Percentiles rank a stretch among this genome's conserved stretches.
These are phyloP conservation scores for Clivina fossor DNA, from an alignment of 2,888 invertebrate genomes.

Conservation along the genomic window DNA sequence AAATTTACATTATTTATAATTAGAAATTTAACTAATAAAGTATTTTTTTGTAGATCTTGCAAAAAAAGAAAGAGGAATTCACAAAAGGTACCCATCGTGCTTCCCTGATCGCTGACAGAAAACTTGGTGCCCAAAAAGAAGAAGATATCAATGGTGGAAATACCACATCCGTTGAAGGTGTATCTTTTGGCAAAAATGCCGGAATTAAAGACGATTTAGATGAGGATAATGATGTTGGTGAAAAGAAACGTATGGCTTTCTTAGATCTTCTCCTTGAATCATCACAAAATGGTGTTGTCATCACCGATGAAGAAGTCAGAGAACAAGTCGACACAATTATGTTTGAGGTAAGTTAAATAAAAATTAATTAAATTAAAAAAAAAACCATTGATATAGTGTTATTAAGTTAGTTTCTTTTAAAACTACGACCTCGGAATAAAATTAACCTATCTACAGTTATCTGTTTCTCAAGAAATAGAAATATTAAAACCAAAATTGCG, in stretches of 20 bases:
- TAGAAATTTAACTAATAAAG: neutral
- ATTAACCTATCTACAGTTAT: too few species aligned
- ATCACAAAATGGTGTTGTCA: constrained; percentile 71
- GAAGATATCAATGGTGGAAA: constrained; percentile 43
- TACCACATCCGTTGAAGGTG: constrained; percentile 61
- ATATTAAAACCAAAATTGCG: too few species aligned
- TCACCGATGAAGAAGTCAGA: constrained; percentile 78
- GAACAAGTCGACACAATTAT: constrained; percentile 86
- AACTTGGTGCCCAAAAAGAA: constrained; percentile 48
- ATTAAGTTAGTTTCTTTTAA: too few species aligned
- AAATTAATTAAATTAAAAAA: too few species aligned
- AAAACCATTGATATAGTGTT: too few species aligned
- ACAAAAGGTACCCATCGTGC: constrained; percentile 52
- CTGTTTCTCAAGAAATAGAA: too few species aligned
- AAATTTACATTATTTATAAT: neutral
- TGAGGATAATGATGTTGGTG: constrained; percentile 78
- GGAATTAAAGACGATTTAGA: constrained; percentile 73
- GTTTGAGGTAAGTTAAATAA: too few species aligned
- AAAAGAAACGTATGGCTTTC: constrained; percentile 82
- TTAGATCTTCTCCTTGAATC: constrained; percentile 86
- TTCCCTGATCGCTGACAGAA: constrained; percentile 49
- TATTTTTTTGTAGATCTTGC: constrained; percentile 50
- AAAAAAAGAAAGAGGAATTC: constrained; percentile 63
- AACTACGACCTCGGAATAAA: too few species aligned
- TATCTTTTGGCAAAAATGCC: constrained; percentile 61